Base-by-base conservation (phyloP, 2,888 invertebrate genomes). In the Zaprionus obscuricornis region DNA sequence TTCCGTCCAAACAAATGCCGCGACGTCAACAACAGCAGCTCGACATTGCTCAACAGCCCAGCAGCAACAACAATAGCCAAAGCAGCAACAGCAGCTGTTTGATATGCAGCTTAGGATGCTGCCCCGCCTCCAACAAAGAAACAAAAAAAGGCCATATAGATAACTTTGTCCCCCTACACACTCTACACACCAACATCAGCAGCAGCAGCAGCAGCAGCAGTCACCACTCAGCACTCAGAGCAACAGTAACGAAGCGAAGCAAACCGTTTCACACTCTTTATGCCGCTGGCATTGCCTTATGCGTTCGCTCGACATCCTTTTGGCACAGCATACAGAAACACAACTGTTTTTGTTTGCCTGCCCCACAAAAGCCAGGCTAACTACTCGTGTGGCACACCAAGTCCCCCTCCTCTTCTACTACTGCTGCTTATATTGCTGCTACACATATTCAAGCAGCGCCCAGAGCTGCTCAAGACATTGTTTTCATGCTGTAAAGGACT, bases 31-130 rank as follows among this genome's bases (percentile, higher is more conserved):
- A 36, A 42, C 51, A 29, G 31, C 22, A n/a, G n/a, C n/a, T n/a
- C n/a, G n/a, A n/a, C n/a, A n/a, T n/a, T 42, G n/a, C 17, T 13
- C 14, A 7, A 37, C 16, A 6, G 17, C 18, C n/a, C n/a, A n/a
- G n/a, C n/a, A n/a, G n/a, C n/a, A n/a, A n/a, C n/a, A n/a, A n/a
- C 34, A 14, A 14, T 8, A 14, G n/a, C n/a, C n/a, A n/a, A n/a
- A n/a, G n/a, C n/a, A n/a, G n/a, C n/a, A n/a, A n/a, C 33, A 60
- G 66, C 81, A 81, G 81, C 77, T 76, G 76, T 58, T 73, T 52
- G 8, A 33, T 40, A 36, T 65, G 69, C 82, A 72, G 18, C 34
- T 43, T 33, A 46, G n/a, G 22, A 29, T 42, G 22, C 27, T 51
- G 42, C 40, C 18, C 8, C 27, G 8, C 17, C 8, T 10, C 1